These are phyloP conservation scores for Heterocephalus glaber DNA, from an alignment of 2,113 vertebrate species.

Conservation along the genomic window DNA sequence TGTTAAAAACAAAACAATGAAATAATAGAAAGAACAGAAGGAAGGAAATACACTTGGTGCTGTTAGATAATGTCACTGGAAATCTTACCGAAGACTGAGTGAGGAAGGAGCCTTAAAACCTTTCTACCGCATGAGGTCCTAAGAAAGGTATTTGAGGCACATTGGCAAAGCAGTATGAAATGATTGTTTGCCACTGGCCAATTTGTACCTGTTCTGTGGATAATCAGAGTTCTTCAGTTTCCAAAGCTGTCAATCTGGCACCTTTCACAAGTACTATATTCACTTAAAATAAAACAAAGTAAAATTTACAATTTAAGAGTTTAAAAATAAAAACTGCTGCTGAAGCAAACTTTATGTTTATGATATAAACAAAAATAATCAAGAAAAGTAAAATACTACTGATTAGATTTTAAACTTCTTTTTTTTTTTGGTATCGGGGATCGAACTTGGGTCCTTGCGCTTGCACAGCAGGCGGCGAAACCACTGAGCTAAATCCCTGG, in stretches of 20 bases:
- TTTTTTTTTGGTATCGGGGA: too few species aligned
- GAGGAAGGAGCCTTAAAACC: constrained; percentile 16
- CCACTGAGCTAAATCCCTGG: too few species aligned
- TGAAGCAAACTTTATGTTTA: constrained; percentile 72
- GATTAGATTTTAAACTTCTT: too few species aligned
- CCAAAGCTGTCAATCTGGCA: constrained; percentile 82
- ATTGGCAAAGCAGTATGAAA: constrained; percentile 68
- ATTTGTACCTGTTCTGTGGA: constrained; percentile 76
- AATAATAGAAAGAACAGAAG: neutral
- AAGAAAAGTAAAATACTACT: constrained; percentile 19
- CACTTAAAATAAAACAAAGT: constrained; percentile 85
- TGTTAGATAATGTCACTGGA: neutral
- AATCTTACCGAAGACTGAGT: constrained; percentile 65
- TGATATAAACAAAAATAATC: constrained; percentile 70
- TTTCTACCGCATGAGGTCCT: constrained; percentile 14
- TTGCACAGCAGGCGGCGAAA: too few species aligned
- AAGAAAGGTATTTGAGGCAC: constrained; percentile 73
- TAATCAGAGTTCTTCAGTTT: constrained; percentile 81
- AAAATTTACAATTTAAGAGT: constrained; percentile 81
- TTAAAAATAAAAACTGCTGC: constrained; percentile 86
- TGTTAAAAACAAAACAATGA: constrained; percentile 11
- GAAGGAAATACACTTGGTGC: constrained; percentile 3
- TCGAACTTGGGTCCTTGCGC: too few species aligned
- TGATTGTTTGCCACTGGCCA: constrained; percentile 76
- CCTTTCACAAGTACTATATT: constrained; percentile 77